Evolutionary conservation across 2,888 invertebrate species (phyloP), one percentile per base, ranked within the genome.

Genomic region (Podotricha telesiphe): DNA sequence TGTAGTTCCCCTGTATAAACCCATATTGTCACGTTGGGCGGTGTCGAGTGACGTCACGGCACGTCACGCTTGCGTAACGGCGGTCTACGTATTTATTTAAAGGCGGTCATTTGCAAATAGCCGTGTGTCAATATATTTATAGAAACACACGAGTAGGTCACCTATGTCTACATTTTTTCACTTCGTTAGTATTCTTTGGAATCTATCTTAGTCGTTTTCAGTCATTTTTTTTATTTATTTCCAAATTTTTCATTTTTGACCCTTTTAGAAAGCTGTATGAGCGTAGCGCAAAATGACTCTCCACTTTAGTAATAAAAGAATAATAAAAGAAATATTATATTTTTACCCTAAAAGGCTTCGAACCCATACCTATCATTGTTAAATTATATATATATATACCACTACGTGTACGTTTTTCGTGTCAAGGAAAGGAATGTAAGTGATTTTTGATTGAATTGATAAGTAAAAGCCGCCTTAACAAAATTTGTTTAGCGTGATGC

Each of bases 41-140:
- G 74, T 74, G 79, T 76, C 75, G 71, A 37, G 74, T 87, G 89
- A 90, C 89, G 89, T 87, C 83, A 82, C 72, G 22, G 22, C 81
- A 79, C 91, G 89, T 89, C 89, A 88, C 82, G 74, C 79, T 86
- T 86, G 86, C 89, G 89, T 86, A 89, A 88, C 79, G 78, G 77
- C 67, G 65, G 55, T 62, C 69, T 71, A 74, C 71, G 79, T 80
- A 80, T 81, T 79, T 81, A 81, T 83, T 81, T 80, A 78, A 78
- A 79, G 76, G 67, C 82, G 74, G 84, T 82, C 86, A 85, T 86
- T 81, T 87, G 85, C 82, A 86, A 89, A 87, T 85, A 87, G 85
- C 85, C 82, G 82, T 84, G 73, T 76, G 85, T 86, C 85, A 85
- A 79, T 75, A 78, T 90, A 91, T 88, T 86, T 81, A 81, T 89